Evolutionary conservation across 2,113 vertebrate genomes (phyloP).

Genomic region (Prunella fulvescens): DNA sequence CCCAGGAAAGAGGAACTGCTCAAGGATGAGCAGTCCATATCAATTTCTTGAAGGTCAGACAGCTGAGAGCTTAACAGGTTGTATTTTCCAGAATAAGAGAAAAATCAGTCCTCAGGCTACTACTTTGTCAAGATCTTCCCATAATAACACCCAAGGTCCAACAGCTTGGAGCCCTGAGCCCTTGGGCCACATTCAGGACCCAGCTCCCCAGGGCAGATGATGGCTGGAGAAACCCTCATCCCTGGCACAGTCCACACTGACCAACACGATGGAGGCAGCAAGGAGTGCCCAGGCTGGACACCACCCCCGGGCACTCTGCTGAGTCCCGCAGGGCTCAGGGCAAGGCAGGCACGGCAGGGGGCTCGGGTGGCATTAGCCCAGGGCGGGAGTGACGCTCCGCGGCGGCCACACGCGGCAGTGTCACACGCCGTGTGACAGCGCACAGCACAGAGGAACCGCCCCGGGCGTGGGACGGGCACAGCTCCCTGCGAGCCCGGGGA

Average conservation of each 20-base stretch:
- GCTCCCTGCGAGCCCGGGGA: neutral
- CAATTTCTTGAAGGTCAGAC: neutral
- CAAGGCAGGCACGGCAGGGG: neutral
- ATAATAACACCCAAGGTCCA: rapidly evolving
- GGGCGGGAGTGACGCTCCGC: neutral
- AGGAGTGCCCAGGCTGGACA: neutral
- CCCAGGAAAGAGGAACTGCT: neutral
- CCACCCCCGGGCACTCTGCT: rapidly evolving
- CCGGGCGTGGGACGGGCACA: neutral
- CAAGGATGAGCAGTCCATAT: neutral
- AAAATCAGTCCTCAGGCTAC: neutral
- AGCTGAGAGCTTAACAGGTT: neutral
- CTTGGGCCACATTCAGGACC: neutral
- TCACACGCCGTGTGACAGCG: too few relatives aligned
- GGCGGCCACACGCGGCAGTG: neutral
- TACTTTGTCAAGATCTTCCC: neutral
- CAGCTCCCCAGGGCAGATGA: rapidly evolving
- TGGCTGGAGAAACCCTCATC: neutral
- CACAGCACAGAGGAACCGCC: too few relatives aligned
- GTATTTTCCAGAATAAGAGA: neutral
- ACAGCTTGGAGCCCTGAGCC: neutral
- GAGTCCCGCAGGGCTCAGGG: rapidly evolving
- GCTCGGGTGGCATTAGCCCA: neutral
- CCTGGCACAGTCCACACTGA: rapidly evolving
- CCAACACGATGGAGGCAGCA: rapidly evolving